Conservation (phyloP, 2,797 vertebrate species). For the Pangasius sanitwongsei region DNA sequence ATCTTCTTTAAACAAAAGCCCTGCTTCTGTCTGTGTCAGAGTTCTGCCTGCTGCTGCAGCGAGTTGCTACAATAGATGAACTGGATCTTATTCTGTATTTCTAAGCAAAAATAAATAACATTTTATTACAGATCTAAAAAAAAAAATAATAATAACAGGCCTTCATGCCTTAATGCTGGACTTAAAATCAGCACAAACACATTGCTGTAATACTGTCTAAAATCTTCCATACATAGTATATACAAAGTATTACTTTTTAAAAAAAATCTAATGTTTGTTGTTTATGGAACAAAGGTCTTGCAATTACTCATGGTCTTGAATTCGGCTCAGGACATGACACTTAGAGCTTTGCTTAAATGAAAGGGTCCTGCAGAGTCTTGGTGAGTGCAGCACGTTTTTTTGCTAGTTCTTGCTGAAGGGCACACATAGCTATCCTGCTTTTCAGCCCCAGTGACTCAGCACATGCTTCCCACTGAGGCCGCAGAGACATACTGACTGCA, state of each 20-base stretch:
- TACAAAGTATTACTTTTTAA: background rate
- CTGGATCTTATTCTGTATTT: background rate
- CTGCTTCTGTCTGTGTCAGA: too few species aligned
- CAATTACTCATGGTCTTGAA: background rate
- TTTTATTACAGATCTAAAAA: background rate
- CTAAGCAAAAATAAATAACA: background rate
- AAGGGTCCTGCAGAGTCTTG: background rate
- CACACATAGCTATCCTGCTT: background rate
- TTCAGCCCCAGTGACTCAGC: constrained; percentile 7
- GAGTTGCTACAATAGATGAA: too few species aligned
- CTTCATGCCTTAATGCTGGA: background rate
- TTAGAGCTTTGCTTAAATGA: background rate
- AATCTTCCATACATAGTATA: background rate
- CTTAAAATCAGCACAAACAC: background rate
- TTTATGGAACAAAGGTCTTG: background rate
- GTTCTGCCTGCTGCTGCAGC: too few species aligned
- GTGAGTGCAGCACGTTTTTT: background rate
- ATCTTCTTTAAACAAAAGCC: too few species aligned
- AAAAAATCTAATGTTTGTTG: background rate
- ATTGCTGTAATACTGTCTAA: background rate
- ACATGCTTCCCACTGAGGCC: background rate
- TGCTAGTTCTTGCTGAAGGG: background rate
- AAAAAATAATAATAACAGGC: too few species aligned
- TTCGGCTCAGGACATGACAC: background rate
- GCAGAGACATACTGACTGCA: background rate